Evolutionary conservation across 2,113 vertebrate species (phyloP).

Genomic region (Chroicocephalus ridibundus): DNA sequence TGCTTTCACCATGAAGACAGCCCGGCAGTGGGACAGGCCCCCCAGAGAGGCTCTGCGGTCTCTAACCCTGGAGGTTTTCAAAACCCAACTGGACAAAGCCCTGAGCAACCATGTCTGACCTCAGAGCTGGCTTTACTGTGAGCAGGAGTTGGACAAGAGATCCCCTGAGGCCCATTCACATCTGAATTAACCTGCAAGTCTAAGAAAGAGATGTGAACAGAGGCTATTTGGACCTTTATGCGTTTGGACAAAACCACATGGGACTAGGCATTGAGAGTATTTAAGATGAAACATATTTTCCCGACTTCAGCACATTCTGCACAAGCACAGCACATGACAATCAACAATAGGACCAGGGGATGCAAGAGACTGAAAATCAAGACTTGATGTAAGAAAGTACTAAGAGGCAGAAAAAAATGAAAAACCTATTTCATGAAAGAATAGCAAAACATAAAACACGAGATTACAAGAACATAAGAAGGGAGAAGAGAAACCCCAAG

Average conservation of each 20-base stretch:
- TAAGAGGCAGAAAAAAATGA: background rate
- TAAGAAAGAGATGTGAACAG: background rate
- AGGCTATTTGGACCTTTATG: background rate
- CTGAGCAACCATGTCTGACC: fast-evolving
- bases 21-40: background rate
- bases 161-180: background rate
- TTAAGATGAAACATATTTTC: background rate
- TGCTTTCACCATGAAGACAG: background rate
- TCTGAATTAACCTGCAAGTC: background rate
- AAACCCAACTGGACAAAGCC: background rate
- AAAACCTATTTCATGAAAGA: background rate
- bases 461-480: background rate
- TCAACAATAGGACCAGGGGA: background rate
- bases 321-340: background rate
- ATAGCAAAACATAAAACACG: background rate
- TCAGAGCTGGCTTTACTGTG: background rate
- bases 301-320: background rate
- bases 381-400: background rate
- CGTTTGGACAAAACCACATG: background rate
- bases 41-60: background rate
- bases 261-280: background rate
- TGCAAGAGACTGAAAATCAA: background rate
- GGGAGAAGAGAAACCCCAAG: background rate
- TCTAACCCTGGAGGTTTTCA: background rate
- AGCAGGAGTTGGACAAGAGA: background rate